phyloP scores from a whole-genome alignment of 2,888 invertebrate genomes.

The Erannis defoliaria region DNA sequence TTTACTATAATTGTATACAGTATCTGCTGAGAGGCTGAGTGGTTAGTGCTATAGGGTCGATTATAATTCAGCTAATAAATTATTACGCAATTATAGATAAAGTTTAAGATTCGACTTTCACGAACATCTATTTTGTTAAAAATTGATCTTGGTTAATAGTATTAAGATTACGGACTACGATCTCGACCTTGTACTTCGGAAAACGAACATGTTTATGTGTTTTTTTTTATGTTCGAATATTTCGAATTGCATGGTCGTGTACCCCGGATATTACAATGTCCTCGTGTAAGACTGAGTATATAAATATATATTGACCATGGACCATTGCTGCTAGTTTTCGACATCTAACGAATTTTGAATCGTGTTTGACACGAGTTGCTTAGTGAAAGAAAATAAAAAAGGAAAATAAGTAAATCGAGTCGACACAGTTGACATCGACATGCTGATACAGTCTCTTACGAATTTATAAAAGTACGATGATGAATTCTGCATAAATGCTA shows the following conservation, averaged over 20 bases:
- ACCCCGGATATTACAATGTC: conserved; percentile 20
- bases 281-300: conserved; percentile 28
- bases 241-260: conserved; percentile 21
- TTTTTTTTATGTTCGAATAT: not conserved
- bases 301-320: conserved; percentile 19
- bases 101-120: not conserved
- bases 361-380: conserved; percentile 30
- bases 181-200: conserved; percentile 20
- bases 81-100: not conserved
- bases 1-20: too few species aligned
- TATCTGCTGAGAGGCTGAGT: too few species aligned
- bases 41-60: too few species aligned
- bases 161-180: conserved; percentile 4
- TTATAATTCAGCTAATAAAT: too few species aligned
- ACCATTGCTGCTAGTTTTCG: conserved; percentile 28
- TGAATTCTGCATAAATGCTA: too few species aligned
- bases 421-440: conserved; percentile 26
- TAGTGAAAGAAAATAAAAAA: conserved; percentile 3
- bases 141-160: not conserved
- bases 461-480: conserved; percentile 40
- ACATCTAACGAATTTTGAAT: conserved; percentile 30
- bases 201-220: not conserved
- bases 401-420: conserved; percentile 10
- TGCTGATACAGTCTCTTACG: conserved; percentile 33
- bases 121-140: not conserved